Base-by-base conservation (phyloP, 2,797 vertebrate species). In the Tapirus indicus region DNA sequence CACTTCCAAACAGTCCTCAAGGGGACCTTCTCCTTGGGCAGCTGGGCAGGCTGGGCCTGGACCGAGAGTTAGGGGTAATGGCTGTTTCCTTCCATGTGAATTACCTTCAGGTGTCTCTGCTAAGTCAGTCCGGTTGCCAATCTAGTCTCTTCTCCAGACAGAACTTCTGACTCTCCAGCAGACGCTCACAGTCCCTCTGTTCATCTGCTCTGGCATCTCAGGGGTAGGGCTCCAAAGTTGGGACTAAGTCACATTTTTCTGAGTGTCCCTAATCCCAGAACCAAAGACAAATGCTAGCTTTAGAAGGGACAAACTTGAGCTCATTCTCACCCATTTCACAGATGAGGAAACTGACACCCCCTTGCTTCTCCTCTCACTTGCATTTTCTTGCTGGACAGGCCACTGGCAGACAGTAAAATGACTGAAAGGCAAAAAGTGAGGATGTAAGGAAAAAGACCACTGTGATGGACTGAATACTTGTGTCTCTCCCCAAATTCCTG, bases 331-430 rank as follows among this genome's bases (percentile, higher is more conserved):
- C 64, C 56, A 14, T 44, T 69, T 82, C 27, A 41, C 38, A n/a
- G 38, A 58, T 13, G 60, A 66, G 54, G 5, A 64, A 32, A 32
- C 62, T 8, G 6, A 72, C 49, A 13, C 12, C 56, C 25, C 23
- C 35, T 54, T 74, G 27, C 7, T n/a, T 96, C 47, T 78, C 27
- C 58, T 29, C 4, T 32, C 27, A 41, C n/a, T 64, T 66, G 7
- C 35, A 62, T 88, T 88, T 88, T 88, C 71, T 80, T 54, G 29
- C 41, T 74, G n/a, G n/a, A 58, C 35, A 91, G 47, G 17, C 69
- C 69, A 47, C n/a, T 69, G 66, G 13, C 54, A 74, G 77, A 27
- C 52, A 25, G 17, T 86, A 88, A 69, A 94, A 41, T 25, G 4
- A 25, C 18, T 58, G 54, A 49, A 29, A 68, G 17, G 25, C 9